Conservation (phyloP, 2,113 vertebrate genomes). For the Percina caprodes region DNA sequence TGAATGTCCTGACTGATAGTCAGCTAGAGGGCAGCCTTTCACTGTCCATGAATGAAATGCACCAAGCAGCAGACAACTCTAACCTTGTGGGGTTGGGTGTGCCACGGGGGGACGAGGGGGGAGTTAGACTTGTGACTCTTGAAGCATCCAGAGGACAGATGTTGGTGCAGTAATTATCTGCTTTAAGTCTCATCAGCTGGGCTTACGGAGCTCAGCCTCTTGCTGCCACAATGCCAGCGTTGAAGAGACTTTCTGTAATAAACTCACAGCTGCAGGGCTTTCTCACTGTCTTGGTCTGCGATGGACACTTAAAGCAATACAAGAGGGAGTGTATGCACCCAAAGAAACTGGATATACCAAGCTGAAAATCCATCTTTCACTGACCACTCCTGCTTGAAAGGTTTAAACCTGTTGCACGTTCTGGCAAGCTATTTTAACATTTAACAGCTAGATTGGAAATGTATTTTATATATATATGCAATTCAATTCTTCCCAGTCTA, state of each 20-base stretch:
- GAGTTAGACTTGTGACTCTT: not conserved
- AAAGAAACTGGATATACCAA: too few relatives aligned
- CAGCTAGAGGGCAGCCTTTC: slow-evolving; percentile 32
- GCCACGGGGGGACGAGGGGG: not conserved
- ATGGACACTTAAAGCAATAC: not conserved
- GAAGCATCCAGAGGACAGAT: slow-evolving; percentile 43
- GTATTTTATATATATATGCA: too few relatives aligned
- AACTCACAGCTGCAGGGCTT: not conserved
- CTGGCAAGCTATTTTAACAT: too few relatives aligned
- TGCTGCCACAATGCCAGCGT: slow-evolving; percentile 9
- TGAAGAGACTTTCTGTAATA: not conserved
- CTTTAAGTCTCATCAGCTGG: slow-evolving; percentile 47
- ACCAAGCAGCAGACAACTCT: not conserved
- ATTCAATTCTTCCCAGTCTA: too few relatives aligned
- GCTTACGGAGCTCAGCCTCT: slow-evolving; percentile 47
- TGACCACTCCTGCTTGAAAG: too few relatives aligned
- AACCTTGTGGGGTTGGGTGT: not conserved
- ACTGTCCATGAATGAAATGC: not conserved
- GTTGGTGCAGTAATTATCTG: slow-evolving; percentile 45
- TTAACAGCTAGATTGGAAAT: too few relatives aligned
- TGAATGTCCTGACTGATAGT: not conserved
- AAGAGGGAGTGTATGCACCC: too few relatives aligned
- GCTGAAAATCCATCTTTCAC: too few relatives aligned
- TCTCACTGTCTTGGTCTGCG: slow-evolving; percentile 5
- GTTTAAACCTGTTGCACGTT: too few relatives aligned